Evolutionary conservation across 2,113 vertebrate species (phyloP).

Genomic region (Megaceryle torquata): DNA sequence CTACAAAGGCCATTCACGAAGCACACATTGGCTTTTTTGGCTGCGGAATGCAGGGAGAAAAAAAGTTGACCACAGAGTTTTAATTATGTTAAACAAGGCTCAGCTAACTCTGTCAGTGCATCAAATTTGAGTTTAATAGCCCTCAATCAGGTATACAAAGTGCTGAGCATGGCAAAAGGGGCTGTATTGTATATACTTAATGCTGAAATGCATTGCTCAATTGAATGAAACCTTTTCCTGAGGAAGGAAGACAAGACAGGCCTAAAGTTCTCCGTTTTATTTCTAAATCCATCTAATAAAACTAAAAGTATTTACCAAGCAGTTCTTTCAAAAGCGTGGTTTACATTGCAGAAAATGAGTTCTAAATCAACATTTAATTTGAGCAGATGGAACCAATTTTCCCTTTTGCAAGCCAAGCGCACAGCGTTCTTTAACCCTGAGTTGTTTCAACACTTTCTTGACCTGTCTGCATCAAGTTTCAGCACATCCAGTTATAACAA

Average conservation of each 20-base stretch:
- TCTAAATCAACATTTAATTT: conserved; percentile 59
- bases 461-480: conserved; percentile 21
- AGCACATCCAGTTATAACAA: neutral
- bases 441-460: conserved; percentile 32
- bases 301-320: conserved; percentile 3
- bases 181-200: neutral
- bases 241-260: neutral
- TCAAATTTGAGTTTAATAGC: conserved; percentile 56
- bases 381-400: conserved; percentile 67
- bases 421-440: neutral
- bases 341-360: conserved; percentile 62
- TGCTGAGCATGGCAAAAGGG: neutral
- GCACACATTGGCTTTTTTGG: conserved; percentile 43
- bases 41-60: neutral
- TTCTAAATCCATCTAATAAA: conserved; percentile 36
- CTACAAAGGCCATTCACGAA: conserved; percentile 56
- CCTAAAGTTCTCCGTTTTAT: neutral
- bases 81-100: conserved; percentile 67
- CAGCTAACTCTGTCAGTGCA: conserved; percentile 14
- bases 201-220: neutral
- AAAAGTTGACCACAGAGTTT: conserved; percentile 58
- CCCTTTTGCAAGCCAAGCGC: neutral
- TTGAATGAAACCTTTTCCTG: neutral
- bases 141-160: conserved; percentile 49
- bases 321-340: conserved; percentile 2